A percentile compares a stretch with the other conserved stretches of the same genome.
phyloP scores from a whole-genome alignment of 2,113 vertebrate genomes.

The Picathartes gymnocephalus region DNA sequence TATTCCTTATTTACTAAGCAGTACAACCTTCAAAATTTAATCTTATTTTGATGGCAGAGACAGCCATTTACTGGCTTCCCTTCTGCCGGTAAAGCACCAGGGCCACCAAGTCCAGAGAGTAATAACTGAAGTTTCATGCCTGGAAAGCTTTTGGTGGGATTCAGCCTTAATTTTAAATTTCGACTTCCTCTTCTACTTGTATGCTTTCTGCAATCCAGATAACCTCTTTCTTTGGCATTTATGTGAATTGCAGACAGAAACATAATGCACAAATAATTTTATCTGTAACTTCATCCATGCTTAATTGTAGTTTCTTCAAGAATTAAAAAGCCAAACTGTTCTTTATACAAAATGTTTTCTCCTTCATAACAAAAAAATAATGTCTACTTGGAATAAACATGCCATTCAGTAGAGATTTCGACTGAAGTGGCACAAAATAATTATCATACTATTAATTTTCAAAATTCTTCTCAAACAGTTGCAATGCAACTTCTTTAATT shows the following conservation, averaged over 20 bases:
- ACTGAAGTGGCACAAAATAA: background rate
- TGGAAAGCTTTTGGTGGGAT: background rate
- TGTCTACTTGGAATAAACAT: background rate
- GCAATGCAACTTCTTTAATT: background rate
- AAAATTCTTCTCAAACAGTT: background rate
- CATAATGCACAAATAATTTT: background rate
- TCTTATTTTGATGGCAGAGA: background rate
- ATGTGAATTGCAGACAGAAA: background rate
- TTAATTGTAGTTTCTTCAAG: background rate
- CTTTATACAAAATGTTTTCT: background rate
- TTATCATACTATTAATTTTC: background rate
- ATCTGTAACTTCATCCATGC: background rate
- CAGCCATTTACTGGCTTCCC: background rate
- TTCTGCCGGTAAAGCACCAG: background rate
- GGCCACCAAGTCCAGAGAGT: background rate
- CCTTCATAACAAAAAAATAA: background rate
- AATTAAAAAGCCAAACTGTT: accelerated
- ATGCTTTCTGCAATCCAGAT: background rate
- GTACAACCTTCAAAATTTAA: background rate
- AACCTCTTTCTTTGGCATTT: background rate
- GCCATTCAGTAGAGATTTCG: background rate
- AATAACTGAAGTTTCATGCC: background rate
- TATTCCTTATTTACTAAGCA: background rate
- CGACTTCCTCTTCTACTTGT: background rate
- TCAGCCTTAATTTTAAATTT: background rate